phyloP scores from a whole-genome alignment of 2,113 vertebrate species.

The Phocoena sinus region DNA sequence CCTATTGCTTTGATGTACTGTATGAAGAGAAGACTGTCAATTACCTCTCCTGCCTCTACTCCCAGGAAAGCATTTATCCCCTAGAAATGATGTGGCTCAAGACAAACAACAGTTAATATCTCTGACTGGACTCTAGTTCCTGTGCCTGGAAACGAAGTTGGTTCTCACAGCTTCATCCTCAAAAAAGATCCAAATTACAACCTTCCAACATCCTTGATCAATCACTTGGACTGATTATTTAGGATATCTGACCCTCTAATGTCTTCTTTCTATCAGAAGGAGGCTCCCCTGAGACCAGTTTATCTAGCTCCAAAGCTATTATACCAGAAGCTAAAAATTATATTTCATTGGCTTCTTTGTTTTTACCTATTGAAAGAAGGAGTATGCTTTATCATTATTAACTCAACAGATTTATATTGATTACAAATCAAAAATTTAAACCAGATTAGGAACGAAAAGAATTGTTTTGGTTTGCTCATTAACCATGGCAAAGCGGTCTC shows the following conservation, averaged over 20 bases:
- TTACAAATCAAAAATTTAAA: background rate
- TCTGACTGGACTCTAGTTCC: background rate
- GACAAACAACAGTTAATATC: background rate
- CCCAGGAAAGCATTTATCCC: background rate
- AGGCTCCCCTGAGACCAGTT: background rate
- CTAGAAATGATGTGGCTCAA: background rate
- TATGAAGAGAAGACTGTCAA: background rate
- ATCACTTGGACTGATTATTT: background rate
- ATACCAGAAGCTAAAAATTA: background rate
- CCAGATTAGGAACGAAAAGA: background rate
- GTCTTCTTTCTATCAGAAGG: background rate
- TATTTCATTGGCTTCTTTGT: background rate
- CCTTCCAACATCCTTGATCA: too few species aligned
- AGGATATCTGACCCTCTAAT: background rate
- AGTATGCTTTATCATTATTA: background rate
- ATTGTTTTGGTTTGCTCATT: background rate
- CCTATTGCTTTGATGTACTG: background rate
- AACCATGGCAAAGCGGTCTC: background rate
- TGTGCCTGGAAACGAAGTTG: background rate
- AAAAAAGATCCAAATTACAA: background rate
- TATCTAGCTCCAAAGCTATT: background rate
- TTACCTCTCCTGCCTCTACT: background rate
- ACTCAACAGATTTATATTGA: background rate
- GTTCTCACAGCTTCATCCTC: background rate
- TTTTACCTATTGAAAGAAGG: background rate